Base-by-base conservation (phyloP, 2,888 invertebrate genomes). In the Cecidostiba fungosa region DNA sequence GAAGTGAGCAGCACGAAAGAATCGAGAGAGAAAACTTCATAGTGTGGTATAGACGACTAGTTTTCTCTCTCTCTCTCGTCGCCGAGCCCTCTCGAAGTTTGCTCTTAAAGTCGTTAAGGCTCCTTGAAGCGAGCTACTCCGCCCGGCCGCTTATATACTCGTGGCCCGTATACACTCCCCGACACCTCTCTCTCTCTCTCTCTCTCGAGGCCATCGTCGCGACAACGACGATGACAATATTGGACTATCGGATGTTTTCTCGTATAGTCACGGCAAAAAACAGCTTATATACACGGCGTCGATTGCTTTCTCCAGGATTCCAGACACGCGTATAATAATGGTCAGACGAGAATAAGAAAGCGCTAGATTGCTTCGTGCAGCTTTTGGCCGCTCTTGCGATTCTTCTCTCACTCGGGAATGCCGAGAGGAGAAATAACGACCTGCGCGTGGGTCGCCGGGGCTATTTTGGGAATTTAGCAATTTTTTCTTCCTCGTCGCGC, bases 71-170 rank as follows among this genome's bases (percentile, higher is more conserved):
- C 59, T 72, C 59, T 29, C 59, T 43, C 74, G 36, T 26, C 78
- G 73, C 32, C 23, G 16, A 14, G 62, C 43, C 54, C 83, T 85
- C 85, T 85, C 85, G 66, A 85, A 81, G 81, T 77, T 77, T 72
- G 82, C 85, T 77, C 85, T 85, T 73, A 82, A 82, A 85, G 85
- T 85, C 72, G 81, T 85, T 82, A 85, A 82, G 85, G n/a, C 82
- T 82, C 77, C 81, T 85, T 43, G 77, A 81, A 32, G 50, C 70
- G 77, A 82, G 84, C 78, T 69, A 76, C 80, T 84, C 84, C 74
- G 80, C 79, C 62, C n/a, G 29, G 59, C 76, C 16, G 32, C 54
- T 54, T 59, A n/a, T n/a, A n/a, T n/a, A 50, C 23, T 72, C 29
- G 23, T 16, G 6, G 54, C 32, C 50, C 62, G 70, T 76, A 74